Base-by-base conservation (phyloP, 2,888 invertebrate genomes). In the Amphipyra berbera region DNA sequence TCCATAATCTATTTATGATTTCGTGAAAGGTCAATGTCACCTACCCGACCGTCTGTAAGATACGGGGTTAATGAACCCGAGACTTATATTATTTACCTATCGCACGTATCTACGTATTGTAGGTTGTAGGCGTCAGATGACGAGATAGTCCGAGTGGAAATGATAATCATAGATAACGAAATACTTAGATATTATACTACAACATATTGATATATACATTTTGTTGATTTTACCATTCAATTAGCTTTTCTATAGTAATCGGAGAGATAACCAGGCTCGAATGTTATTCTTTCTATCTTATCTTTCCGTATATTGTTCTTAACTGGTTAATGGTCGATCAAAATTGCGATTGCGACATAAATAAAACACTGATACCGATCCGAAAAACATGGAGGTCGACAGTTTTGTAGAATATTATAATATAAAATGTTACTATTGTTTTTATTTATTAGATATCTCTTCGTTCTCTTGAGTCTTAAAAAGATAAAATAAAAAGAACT, bases 11-110 rank as follows among this genome's bases (percentile, higher is more conserved):
- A 74, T 70, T 79, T 76, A 66, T 61, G 59, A 73, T 68, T 77
- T 73, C 70, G 67, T 49, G 42, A 77, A 77, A 82, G 82, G 82
- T 85, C 84, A 86, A 85, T 82, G 85, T 86, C 86, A 86, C 83
- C 83, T 75, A 75, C 61, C 63, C 78, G 76, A 62, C 73, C 82
- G 79, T 78, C 78, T 78, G 71, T 66, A 72, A 76, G 77, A 81
- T 78, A 76, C 65, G 60, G 63, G 85, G 81, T 84, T 79, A 81
- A 73, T 75, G 82, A 81, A 76, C 82, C 65, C 53, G 58, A 66
- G 63, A 60, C 70, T 61, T 59, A 61, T 41, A 59, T 49, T 77
- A 72, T 77, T 78, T 75, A 79, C 69, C 68, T 78, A 76, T 64
- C 52, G 59, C 59, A 68, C 52, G 59, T 73, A 52, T 60, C 61